Evolutionary conservation across 2,113 vertebrate genomes (phyloP), one percentile per base, ranked within the genome.

Genomic region (Epinephelus fuscoguttatus): DNA sequence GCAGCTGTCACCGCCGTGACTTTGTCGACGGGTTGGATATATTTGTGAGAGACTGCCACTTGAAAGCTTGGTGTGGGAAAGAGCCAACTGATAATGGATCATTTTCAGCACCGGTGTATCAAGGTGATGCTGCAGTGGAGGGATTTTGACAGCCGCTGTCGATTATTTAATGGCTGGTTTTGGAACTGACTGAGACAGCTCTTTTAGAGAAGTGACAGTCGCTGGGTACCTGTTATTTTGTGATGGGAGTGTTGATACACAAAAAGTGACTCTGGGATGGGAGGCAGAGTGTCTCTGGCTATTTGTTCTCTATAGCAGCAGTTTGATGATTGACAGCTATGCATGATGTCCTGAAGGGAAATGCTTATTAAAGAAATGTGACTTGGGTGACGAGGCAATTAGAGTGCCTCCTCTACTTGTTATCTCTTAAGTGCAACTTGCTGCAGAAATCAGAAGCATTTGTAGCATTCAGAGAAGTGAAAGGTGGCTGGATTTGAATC

Each of bases 61-160:
- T 72, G 69, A 84, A 77, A 82, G 82, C 72, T 71, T 2, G 3
- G 53, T 2, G 53, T 59, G 37, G 53, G 42, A 86, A 75, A 69
- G 60, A 81, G 50, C 42, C 30, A 27, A 10, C 76, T 59, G 75
- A 89, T 84, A 87, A 84, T 80, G 62, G 81, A 78, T 88, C 45
- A 10, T 86, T 89, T 85, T 82, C 76, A 4, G 37, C n/a, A 0
- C 1, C 0, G 11, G 18, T 23, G 66, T 77, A 84, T 82, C 76
- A 72, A 80, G 86, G 81, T 86, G 85, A 64, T 27, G 82, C 47
- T 37, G 63, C 14, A 8, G 60, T 25, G 0, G 68, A 52, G 64
- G 50, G 69, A 64, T 66, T 68, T 8, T 88, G 88, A 89, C 90
- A 87, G 81, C 62, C 8, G 21, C 83, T 61, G 76, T 73, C 56